Conservation (phyloP, 2,113 vertebrate genomes). For the Cisticola juncidis region DNA sequence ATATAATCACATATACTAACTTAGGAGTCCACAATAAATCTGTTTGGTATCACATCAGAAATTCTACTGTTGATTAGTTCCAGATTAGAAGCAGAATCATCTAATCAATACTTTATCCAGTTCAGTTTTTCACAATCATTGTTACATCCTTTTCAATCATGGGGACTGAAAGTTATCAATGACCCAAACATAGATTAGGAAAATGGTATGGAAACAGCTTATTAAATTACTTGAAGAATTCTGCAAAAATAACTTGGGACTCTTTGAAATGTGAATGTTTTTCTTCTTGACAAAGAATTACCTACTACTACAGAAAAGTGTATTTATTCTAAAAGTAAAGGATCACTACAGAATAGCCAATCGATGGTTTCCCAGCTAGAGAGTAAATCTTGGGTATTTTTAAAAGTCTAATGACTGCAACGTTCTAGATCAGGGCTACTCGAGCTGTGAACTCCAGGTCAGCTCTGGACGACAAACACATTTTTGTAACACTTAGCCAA, state of each 20-base stretch:
- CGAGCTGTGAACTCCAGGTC: not conserved
- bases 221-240: not conserved
- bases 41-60: not conserved
- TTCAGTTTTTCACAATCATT: not conserved
- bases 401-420: not conserved
- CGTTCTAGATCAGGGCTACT: not conserved
- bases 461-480: accelerated
- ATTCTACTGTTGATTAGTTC: not conserved
- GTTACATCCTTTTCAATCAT: not conserved
- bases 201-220: not conserved
- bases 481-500: not conserved
- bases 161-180: not conserved
- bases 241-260: not conserved
- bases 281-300: not conserved
- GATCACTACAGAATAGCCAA: not conserved
- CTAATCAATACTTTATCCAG: not conserved
- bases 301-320: not conserved
- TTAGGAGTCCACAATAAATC: not conserved
- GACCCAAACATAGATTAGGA: not conserved
- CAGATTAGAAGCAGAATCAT: not conserved
- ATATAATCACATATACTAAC: not conserved
- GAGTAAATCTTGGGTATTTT: not conserved
- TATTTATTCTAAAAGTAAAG: not conserved
- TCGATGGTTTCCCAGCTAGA: not conserved
- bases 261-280: not conserved